Percentiles rank a stretch among this genome's conserved stretches.
Evolutionary conservation across 1,140 invertebrate genomes (phyloP).

Genomic region (Bombus balteatus): DNA sequence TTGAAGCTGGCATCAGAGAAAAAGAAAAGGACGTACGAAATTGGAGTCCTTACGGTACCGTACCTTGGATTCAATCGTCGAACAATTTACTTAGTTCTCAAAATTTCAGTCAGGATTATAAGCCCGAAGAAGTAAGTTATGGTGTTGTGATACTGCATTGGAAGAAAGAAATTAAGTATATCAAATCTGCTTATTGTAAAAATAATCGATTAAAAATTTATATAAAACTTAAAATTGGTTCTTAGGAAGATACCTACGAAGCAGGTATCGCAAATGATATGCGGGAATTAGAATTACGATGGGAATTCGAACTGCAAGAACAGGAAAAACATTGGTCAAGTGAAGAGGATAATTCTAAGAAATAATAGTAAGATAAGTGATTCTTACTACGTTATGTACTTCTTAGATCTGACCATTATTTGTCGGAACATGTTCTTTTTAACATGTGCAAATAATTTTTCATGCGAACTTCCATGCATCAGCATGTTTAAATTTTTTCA

Average conservation of each 20-base stretch:
- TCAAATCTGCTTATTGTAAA: background rate
- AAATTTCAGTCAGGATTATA: conserved; percentile 75
- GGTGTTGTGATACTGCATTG: background rate
- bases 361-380: conserved; percentile 68
- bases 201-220: background rate
- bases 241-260: conserved; percentile 86
- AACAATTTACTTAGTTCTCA: conserved; percentile 75
- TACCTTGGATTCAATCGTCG: conserved; percentile 77
- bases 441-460: conserved; percentile 33
- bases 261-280: conserved; percentile 87
- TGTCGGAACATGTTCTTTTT: conserved; percentile 32
- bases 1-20: conserved; percentile 87
- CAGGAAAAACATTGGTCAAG: conserved; percentile 87
- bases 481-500: conserved; percentile 33
- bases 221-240: background rate
- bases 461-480: conserved; percentile 29
- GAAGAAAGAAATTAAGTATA: background rate
- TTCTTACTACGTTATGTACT: conserved; percentile 42
- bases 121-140: conserved; percentile 73
- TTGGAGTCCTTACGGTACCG: conserved; percentile 79
- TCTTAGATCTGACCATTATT: conserved; percentile 48
- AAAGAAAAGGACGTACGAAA: conserved; percentile 86
- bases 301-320: conserved; percentile 87
- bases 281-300: conserved; percentile 86
- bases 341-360: conserved; percentile 84